Evolutionary conservation across 30 jellyfish, hydroid and myxozoan genomes (phyloP), one percentile per base, ranked within the genome.

Genomic region (Chrysaora quinquecirrha): DNA sequence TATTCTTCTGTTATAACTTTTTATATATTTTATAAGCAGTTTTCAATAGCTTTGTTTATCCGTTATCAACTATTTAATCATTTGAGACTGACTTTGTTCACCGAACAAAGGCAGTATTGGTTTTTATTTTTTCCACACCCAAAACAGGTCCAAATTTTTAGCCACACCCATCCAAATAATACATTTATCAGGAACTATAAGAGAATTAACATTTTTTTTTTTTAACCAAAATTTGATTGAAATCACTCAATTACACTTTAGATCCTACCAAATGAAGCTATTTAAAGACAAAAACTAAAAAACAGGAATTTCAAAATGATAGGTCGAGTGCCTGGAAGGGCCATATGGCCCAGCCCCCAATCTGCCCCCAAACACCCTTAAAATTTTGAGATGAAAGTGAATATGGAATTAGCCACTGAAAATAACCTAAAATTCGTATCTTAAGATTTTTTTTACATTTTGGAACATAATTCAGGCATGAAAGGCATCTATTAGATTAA

Each of bases 331-430:
- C 58, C 58, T 43, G 58, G 58, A 43, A 43, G 58, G 58, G 58
- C 58, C 58, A 43, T 43, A 6, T 43, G 58, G 58, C 58, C 58
- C 58, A 43, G 58, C 58, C 58, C 58, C 58, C 58, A 43, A 43
- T 43, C 16, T 43, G 12, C 9, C 58, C 58, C 58, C 58, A 43
- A 43, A 43, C 58, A 43, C 16, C 16, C 58, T 16, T 16, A 9
- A 43, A 43, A 43, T 6, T 43, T 43, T 9, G 16, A 43, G 16
- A 43, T 43, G 58, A 6, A 9, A 9, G 16, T 9, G 16, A 43
- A 43, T 43, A 43, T 43, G 12, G 58, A 43, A 43, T 6, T 43
- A 9, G 16, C 12, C 58, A 43, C 58, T 16, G 9, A 43, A 43
- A 43, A 43, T 43, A 43, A 43, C 58, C 58, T 16, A 6, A 43